phyloP scores from a whole-genome alignment of 2,888 invertebrate species.

The Pelosia muscerda region DNA sequence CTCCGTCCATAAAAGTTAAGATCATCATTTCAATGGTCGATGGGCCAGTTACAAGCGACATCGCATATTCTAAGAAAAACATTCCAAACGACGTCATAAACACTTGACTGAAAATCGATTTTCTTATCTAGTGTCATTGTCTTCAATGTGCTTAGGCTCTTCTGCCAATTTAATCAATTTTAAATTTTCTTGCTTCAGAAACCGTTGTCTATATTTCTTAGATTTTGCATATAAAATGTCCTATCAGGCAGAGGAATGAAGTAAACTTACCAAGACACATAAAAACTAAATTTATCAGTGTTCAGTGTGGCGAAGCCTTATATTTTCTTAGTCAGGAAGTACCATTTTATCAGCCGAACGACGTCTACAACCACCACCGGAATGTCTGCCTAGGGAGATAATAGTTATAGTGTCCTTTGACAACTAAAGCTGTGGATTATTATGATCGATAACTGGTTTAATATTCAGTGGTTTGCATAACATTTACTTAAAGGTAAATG shows the following conservation, averaged over 20 bases:
- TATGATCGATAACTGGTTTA: slow-evolving; percentile 20
- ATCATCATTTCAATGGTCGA: no score
- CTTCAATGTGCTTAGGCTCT: no score
- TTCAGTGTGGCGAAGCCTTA: background rate
- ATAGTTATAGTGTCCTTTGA: slow-evolving; percentile 33
- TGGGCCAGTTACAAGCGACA: no score
- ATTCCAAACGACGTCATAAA: no score
- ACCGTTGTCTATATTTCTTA: no score
- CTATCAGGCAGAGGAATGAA: background rate
- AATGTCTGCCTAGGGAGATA: slow-evolving; percentile 21
- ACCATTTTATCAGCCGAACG: slow-evolving; percentile 32
- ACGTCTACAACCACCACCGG: slow-evolving; percentile 32
- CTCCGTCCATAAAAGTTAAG: no score
- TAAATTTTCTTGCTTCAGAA: no score
- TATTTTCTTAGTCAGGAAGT: background rate
- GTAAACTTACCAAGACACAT: background rate
- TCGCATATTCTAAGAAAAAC: no score
- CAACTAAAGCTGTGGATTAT: slow-evolving; percentile 27
- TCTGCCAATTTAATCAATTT: no score
- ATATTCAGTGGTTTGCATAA: background rate
- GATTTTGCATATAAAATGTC: background rate
- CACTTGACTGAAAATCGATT: no score
- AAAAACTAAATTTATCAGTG: no score
- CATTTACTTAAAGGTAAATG: background rate
- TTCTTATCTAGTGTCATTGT: no score